phyloP scores from a whole-genome alignment of 53 echinoderm and acorn worm genomes.

The Patiria pectinifera region DNA sequence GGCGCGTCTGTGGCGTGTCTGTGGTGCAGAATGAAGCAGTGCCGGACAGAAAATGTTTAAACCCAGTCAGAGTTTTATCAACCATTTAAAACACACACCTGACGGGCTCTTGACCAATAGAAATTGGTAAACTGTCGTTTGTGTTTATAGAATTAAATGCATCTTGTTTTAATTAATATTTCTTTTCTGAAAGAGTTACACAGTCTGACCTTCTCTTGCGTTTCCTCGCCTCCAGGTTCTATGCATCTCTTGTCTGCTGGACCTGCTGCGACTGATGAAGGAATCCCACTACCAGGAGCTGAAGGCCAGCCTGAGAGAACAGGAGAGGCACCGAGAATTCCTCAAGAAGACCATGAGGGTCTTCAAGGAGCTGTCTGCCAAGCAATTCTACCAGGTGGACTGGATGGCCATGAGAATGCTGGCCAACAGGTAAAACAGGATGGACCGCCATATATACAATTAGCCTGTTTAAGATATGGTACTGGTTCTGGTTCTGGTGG shows the following conservation, averaged over 20 bases:
- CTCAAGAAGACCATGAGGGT: conserved; percentile 77
- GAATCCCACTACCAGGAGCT: conserved; percentile 80
- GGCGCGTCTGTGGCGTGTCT: too few relatives aligned
- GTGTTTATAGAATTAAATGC: too few relatives aligned
- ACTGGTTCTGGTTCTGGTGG: too few relatives aligned
- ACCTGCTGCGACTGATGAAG: conserved; percentile 87
- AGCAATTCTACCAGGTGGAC: conserved; percentile 76
- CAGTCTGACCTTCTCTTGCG: neutral
- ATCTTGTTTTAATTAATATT: too few relatives aligned
- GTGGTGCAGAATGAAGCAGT: too few relatives aligned
- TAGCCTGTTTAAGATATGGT: too few relatives aligned
- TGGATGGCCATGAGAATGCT: conserved; percentile 97
- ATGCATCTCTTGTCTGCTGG: conserved; percentile 81
- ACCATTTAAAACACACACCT: too few relatives aligned
- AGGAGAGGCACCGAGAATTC: conserved; percentile 67
- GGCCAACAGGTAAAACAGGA: conserved; percentile 75
- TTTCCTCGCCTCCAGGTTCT: conserved; percentile 44
- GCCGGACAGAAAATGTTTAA: too few relatives aligned
- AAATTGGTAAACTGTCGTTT: too few relatives aligned
- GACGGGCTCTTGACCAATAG: too few relatives aligned
- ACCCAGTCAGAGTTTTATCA: too few relatives aligned
- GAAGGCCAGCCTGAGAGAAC: conserved; percentile 60
- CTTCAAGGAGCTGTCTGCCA: conserved; percentile 75
- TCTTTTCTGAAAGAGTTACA: neutral
- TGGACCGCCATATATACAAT: too few relatives aligned